A percentile compares a stretch with the other conserved stretches of the same genome.
These are phyloP conservation scores for Plemyria rubiginata DNA, from an alignment of 2,888 invertebrate species.

Conservation along the genomic window DNA sequence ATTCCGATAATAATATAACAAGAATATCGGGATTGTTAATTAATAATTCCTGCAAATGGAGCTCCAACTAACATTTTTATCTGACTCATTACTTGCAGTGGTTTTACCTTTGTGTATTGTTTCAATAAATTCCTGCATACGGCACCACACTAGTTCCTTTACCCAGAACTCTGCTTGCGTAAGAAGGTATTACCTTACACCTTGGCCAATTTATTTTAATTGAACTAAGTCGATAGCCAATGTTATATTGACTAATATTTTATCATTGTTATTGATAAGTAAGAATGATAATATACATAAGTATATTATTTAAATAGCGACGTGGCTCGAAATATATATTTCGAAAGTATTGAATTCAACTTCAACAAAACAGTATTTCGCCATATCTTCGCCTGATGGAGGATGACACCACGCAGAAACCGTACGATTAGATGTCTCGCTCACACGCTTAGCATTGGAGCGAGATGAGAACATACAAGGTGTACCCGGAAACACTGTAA, in stretches of 20 bases:
- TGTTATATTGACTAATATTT: not conserved
- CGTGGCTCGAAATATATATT: slow-evolving; percentile 1
- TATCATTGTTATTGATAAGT: no score
- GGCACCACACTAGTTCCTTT: not conserved
- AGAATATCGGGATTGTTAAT: no score
- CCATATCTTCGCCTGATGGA: slow-evolving; percentile 24
- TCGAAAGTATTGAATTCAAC: slow-evolving; percentile 13
- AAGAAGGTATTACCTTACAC: not conserved
- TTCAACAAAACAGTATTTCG: slow-evolving; percentile 19
- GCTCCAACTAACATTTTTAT: not conserved
- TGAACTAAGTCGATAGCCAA: not conserved
- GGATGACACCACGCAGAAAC: slow-evolving; percentile 29
- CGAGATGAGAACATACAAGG: slow-evolving; percentile 21
- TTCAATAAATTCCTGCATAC: no score
- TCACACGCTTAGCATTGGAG: slow-evolving; percentile 18
- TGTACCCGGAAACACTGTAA: slow-evolving; percentile 33
- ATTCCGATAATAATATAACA: no score
- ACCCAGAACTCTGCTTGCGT: not conserved
- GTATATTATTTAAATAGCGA: not conserved
- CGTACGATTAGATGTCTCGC: slow-evolving; percentile 24
- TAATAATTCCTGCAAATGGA: not conserved
- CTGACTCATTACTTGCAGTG: not conserved
- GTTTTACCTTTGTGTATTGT: no score
- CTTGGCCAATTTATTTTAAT: slow-evolving; percentile 3
- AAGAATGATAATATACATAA: no score